Evolutionary conservation across 1,140 invertebrate species (phyloP).

Genomic region (Papilio helenus): DNA sequence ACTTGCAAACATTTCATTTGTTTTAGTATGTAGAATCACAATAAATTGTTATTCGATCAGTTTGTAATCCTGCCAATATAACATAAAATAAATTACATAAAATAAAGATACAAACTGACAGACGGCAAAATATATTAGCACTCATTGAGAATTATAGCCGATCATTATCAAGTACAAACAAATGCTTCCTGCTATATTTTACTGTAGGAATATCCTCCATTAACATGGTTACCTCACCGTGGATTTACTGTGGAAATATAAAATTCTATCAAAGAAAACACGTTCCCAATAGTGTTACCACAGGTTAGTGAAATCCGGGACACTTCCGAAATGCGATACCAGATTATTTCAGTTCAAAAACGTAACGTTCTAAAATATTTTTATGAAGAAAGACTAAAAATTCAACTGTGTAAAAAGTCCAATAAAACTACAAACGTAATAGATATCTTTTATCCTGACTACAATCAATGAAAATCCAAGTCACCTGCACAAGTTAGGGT

Average conservation of each 20-base stretch:
- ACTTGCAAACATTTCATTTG: background rate
- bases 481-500: too few species aligned
- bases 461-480: too few species aligned
- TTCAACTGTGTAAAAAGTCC: too few species aligned
- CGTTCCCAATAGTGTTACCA: background rate
- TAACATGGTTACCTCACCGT: background rate
- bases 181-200: background rate
- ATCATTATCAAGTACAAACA: background rate
- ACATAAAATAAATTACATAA: background rate
- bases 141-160: background rate
- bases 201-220: background rate
- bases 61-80: slow-evolving; percentile 1
- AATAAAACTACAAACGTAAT: too few species aligned
- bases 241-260: slow-evolving; percentile 4
- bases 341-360: background rate
- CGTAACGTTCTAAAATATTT: background rate
- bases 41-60: slow-evolving; percentile 10
- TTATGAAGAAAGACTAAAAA: too few species aligned
- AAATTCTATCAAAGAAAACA: slow-evolving; percentile 28
- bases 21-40: background rate
- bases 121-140: slow-evolving; percentile 4
- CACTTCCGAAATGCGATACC: background rate
- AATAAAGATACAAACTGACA: background rate
- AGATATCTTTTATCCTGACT: too few species aligned
- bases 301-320: background rate